Evolutionary conservation across 1,140 invertebrate species (phyloP).

Genomic region (Aphaenogaster ashmeadi): DNA sequence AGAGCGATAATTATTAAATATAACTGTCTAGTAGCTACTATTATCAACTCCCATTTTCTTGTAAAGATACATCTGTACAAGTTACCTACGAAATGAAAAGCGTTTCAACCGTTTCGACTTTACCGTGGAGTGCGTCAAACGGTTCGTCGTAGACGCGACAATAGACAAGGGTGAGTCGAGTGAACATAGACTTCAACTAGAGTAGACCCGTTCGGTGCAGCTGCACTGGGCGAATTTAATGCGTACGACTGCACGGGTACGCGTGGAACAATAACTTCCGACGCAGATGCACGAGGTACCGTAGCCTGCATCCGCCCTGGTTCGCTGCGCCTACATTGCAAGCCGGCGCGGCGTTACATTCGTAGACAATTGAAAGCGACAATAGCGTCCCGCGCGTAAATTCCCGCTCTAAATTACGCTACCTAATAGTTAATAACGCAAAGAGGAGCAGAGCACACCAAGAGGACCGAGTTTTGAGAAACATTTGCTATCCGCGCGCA

Average conservation of each 20-base stretch:
- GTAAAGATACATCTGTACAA: background rate
- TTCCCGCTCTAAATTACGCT: background rate
- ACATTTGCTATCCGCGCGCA: background rate
- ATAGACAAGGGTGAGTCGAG: background rate
- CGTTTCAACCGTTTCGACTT: background rate
- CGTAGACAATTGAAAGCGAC: constrained; percentile 41
- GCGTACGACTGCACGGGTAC: background rate
- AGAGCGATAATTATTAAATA: background rate
- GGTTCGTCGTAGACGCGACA: background rate
- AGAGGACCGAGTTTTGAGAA: background rate
- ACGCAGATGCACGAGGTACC: constrained; percentile 40
- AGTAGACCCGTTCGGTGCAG: constrained; percentile 5
- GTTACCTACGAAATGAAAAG: background rate
- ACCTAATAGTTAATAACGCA: constrained; percentile 24
- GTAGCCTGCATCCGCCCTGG: constrained; percentile 19
- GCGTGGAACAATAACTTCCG: constrained; percentile 47
- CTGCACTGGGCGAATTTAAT: constrained; percentile 30
- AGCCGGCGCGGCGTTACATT: background rate
- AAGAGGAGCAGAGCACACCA: background rate
- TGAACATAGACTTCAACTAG: background rate
- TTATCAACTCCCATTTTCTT: background rate
- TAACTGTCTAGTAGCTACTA: background rate
- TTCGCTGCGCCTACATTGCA: constrained; percentile 26
- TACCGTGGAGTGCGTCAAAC: background rate
- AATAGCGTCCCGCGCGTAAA: constrained; percentile 21